Conservation (phyloP, 2,888 invertebrate species). For the Xestia xanthographa region DNA sequence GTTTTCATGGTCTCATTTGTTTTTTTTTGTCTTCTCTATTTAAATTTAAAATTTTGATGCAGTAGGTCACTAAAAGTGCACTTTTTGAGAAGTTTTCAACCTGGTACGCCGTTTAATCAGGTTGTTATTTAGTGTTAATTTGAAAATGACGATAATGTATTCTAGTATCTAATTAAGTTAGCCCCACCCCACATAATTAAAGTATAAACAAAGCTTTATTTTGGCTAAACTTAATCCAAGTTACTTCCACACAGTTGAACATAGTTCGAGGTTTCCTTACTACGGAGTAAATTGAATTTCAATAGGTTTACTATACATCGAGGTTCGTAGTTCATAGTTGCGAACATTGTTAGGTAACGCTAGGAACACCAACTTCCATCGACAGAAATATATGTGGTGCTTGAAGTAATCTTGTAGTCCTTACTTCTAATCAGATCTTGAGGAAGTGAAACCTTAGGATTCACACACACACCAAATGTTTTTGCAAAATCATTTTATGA, state of each 20-base stretch:
- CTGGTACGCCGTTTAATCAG: not conserved
- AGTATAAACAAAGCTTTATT: constrained; percentile 29
- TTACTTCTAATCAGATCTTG: constrained; percentile 9
- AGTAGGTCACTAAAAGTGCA: constrained; percentile 18
- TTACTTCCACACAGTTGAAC: constrained; percentile 33
- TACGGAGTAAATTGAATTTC: constrained; percentile 61
- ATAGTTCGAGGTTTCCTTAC: constrained; percentile 44
- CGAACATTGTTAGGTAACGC: constrained; percentile 32
- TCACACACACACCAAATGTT: not conserved
- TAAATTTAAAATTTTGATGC: not conserved
- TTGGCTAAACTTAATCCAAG: constrained; percentile 40
- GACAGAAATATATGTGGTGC: constrained; percentile 5
- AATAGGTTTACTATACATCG: constrained; percentile 48
- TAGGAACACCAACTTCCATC: constrained; percentile 31
- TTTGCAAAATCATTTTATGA: not conserved
- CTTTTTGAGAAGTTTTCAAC: not conserved
- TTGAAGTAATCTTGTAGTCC: constrained; percentile 16
- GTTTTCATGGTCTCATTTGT: not conserved
- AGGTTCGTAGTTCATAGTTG: constrained; percentile 34
- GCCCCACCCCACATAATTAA: not conserved
- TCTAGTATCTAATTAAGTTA: constrained; percentile 8
- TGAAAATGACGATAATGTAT: constrained; percentile 8
- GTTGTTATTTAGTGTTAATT: constrained; percentile 8
- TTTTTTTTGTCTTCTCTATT: constrained; percentile 7
- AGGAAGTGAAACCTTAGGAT: constrained; percentile 1